Base-by-base conservation (phyloP, 1,140 invertebrate species). In the Lethocerus indicus region DNA sequence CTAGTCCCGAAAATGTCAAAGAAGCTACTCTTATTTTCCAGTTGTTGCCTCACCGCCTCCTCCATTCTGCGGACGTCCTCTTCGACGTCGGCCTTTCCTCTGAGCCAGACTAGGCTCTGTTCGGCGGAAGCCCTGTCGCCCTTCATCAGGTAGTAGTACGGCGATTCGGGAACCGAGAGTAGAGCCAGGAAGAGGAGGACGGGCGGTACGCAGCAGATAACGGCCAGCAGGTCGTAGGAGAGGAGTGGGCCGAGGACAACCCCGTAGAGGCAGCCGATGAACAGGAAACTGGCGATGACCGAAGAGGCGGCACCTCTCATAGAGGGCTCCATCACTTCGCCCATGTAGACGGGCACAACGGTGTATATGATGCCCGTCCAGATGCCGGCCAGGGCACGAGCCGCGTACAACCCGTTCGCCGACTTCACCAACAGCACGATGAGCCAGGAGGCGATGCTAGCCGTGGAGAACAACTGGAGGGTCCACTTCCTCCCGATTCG, bases 161-260 rank as follows among this genome's bases (percentile, higher is more conserved):
- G 88, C 27, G 83, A 81, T 60, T 93, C 89, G 0, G 87, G 87
- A 66, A 88, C 79, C 39, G 78, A 74, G 4, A 73, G 42, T 65
- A 83, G 81, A 54, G 78, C 75, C 0, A 72, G 45, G 0, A 83
- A 56, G 61, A 87, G 81, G 0, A 75, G 21, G 1, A 75, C 56
- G 0, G 79, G 78, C 27, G 80, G 58, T 0, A 70, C 32, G 0
- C 73, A 72, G 43, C 79, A 81, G 23, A 79, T 57, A 2, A 79
- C 60, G 6, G 79, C 79, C 21, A 92, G 63, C 0, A 66, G 62
- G 1, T 65, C 61, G 65, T 89, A 89, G 0, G 68, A 66, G 0
- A 83, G 67, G 56, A 67, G 79, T 0, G 84, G 75, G 0, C 88
- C 89, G 28, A 86, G 67, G 0, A 67, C 59, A 59, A 87, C 91